phyloP scores from a whole-genome alignment of 2,797 vertebrate genomes.

The Aulostomus chinensis region DNA sequence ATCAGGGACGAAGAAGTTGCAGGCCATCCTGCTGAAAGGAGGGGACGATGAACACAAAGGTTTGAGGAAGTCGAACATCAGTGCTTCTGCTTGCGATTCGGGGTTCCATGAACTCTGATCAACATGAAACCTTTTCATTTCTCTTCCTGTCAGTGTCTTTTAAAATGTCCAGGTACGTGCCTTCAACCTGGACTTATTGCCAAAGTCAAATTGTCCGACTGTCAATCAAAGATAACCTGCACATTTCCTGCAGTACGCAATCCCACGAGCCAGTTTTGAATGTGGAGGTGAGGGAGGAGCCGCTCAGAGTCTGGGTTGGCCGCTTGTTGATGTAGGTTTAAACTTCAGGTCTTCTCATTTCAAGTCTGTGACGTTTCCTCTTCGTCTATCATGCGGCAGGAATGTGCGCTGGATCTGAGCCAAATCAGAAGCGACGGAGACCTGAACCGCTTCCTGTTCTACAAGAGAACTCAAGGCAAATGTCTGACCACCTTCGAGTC shows the following conservation, averaged over 20 bases:
- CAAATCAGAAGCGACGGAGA: neutral
- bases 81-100: too few relatives aligned
- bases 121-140: too few relatives aligned
- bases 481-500: constrained; percentile 60
- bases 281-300: constrained; percentile 40
- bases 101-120: too few relatives aligned
- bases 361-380: too few relatives aligned
- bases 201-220: neutral
- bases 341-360: too few relatives aligned
- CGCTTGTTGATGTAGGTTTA: too few relatives aligned
- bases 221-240: constrained; percentile 9
- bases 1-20: too few relatives aligned
- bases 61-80: too few relatives aligned
- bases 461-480: accelerated
- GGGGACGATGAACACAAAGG: constrained; percentile 35
- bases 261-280: neutral
- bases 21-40: constrained; percentile 58
- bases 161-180: constrained; percentile 8
- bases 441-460: constrained; percentile 66
- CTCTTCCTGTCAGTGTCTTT: too few relatives aligned
- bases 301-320: too few relatives aligned
- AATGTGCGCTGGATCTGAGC: neutral
- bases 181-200: accelerated
- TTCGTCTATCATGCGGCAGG: too few relatives aligned
- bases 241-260: constrained; percentile 34